phyloP scores from a whole-genome alignment of 2,888 invertebrate species.

The Gymnosoma rotundatum region DNA sequence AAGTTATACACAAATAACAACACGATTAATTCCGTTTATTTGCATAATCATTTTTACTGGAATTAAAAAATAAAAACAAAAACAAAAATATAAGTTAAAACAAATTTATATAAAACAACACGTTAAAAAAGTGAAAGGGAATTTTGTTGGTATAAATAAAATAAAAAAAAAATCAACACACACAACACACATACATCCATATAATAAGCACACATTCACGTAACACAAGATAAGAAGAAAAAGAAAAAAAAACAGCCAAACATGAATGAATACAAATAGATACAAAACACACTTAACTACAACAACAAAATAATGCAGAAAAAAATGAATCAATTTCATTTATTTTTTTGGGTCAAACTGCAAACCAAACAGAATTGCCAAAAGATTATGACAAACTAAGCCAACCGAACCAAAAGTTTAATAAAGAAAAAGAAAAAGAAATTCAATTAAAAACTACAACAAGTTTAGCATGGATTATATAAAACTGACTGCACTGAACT shows the following conservation, averaged over 20 bases:
- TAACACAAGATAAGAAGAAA: slow-evolving; percentile 48
- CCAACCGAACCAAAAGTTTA: slow-evolving; percentile 15
- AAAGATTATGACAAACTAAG: slow-evolving; percentile 56
- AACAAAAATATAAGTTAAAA: slow-evolving; percentile 30
- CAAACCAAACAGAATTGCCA: slow-evolving; percentile 57
- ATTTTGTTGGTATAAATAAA: slow-evolving; percentile 42
- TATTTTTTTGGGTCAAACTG: slow-evolving; percentile 60
- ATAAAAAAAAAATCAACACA: not conserved
- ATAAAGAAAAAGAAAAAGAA: slow-evolving; percentile 28
- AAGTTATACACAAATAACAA: slow-evolving; percentile 28
- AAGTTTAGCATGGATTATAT: slow-evolving; percentile 45
- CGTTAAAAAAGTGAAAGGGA: slow-evolving; percentile 69
- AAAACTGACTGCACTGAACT: slow-evolving; percentile 23
- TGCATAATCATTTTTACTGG: slow-evolving; percentile 65
- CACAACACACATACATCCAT: too few relatives aligned
- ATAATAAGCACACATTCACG: slow-evolving; percentile 10
- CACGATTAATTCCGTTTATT: slow-evolving; percentile 38
- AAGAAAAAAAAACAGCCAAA: slow-evolving; percentile 1
- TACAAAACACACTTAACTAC: slow-evolving; percentile 26
- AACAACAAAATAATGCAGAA: slow-evolving; percentile 28
- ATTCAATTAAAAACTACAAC: slow-evolving; percentile 50
- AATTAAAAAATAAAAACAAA: slow-evolving; percentile 50
- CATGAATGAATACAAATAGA: slow-evolving; percentile 47
- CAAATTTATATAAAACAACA: slow-evolving; percentile 44
- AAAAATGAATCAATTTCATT: slow-evolving; percentile 8